A percentile compares a stretch with the other conserved stretches of the same genome.
phyloP scores from a whole-genome alignment of 2,888 invertebrate genomes.

The Meta bourneti region DNA sequence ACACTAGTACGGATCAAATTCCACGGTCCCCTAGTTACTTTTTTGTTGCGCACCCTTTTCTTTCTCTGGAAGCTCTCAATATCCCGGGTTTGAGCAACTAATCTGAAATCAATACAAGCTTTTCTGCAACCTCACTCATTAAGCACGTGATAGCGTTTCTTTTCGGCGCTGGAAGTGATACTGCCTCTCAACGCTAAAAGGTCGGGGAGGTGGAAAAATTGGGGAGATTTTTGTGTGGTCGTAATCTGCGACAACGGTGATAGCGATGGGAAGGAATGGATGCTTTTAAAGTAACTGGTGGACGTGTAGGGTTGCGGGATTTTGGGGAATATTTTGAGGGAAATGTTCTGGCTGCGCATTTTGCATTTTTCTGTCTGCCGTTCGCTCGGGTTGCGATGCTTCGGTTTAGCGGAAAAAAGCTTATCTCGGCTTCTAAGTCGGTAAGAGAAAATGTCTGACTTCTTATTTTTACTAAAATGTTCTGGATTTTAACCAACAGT shows the following conservation, averaged over 20 bases:
- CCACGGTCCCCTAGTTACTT: background rate
- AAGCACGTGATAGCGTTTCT: constrained; percentile 40
- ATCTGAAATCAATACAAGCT: constrained; percentile 65
- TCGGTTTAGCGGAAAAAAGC: no score
- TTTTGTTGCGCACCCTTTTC: background rate
- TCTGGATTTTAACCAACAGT: no score
- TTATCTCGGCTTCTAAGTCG: no score
- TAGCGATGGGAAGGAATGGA: background rate
- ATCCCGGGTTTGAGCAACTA: constrained; percentile 25
- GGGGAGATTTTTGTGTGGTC: background rate
- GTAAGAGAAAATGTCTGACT: no score
- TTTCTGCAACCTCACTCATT: constrained; percentile 53
- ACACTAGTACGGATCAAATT: no score
- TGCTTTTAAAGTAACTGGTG: background rate
- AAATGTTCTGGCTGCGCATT: no score
- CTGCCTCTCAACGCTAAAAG: background rate
- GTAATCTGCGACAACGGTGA: background rate
- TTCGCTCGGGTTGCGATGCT: no score
- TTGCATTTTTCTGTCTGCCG: no score
- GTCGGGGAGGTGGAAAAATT: background rate
- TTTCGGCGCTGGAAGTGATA: background rate
- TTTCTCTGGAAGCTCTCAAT: constrained; percentile 13
- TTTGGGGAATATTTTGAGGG: no score
- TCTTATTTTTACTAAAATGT: no score
- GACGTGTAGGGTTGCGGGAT: background rate